phyloP scores from a whole-genome alignment of 2,888 invertebrate genomes.

The Pharmacophagus antenor region DNA sequence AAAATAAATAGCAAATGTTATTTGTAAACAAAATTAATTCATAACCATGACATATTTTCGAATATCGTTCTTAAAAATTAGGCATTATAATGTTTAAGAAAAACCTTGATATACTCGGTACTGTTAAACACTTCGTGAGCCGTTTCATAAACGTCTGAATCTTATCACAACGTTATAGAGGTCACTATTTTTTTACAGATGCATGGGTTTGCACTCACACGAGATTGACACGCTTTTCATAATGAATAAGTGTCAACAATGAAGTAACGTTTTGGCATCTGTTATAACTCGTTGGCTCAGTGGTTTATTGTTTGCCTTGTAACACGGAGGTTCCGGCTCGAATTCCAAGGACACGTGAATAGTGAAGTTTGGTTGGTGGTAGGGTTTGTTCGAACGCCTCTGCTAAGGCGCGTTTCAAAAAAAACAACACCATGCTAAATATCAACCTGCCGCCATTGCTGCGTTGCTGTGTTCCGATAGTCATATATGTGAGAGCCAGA shows the following conservation, averaged over 20 bases:
- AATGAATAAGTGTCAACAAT: constrained; percentile 6
- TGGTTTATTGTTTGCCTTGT: no score
- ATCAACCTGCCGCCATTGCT: no score
- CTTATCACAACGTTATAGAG: neutral
- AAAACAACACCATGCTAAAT: no score
- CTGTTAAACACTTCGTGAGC: neutral
- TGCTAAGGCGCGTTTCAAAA: no score
- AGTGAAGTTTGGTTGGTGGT: no score
- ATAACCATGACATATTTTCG: neutral
- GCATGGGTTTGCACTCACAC: neutral
- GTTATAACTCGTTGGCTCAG: neutral
- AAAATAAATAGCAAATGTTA: neutral
- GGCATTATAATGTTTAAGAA: neutral
- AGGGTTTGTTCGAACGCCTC: no score
- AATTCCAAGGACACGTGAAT: no score
- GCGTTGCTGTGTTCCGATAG: no score
- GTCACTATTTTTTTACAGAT: neutral
- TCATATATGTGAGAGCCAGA: no score
- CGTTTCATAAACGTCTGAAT: neutral
- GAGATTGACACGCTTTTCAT: neutral
- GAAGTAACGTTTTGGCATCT: neutral
- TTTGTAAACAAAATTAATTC: constrained; percentile 1
- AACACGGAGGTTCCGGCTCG: no score
- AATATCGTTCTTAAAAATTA: neutral
- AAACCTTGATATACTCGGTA: constrained; percentile 1